Evolutionary conservation across 2,113 vertebrate species (phyloP).

Genomic region (Condylura cristata): DNA sequence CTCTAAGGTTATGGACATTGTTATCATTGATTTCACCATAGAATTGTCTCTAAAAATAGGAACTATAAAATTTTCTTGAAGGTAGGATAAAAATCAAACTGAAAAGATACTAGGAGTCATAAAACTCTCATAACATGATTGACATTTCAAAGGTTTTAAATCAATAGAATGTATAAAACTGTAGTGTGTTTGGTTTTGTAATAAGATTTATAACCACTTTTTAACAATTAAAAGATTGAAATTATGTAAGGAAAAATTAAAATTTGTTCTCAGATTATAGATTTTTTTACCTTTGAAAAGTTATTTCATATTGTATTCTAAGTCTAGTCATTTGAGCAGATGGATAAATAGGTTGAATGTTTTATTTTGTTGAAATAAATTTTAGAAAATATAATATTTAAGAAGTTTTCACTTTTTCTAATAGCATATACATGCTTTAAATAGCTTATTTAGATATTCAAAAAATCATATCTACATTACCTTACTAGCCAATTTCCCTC

Average conservation of each 20-base stretch:
- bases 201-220: background rate
- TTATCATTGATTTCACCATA: background rate
- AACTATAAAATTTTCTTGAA: background rate
- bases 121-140: background rate
- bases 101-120: background rate
- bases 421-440: background rate
- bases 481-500: background rate
- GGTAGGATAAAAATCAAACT: background rate
- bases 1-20: background rate
- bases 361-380: constrained; percentile 4
- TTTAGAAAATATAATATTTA: background rate
- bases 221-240: background rate
- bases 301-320: background rate
- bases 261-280: background rate
- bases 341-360: background rate
- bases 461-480: background rate
- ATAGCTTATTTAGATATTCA: background rate
- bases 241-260: background rate
- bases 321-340: background rate
- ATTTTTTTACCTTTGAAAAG: background rate
- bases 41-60: background rate
- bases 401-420: background rate
- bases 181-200: background rate
- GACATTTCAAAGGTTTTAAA: background rate
- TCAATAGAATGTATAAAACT: background rate